Base-by-base conservation (phyloP, 2,797 vertebrate genomes). In the Poecilia wingei region DNA sequence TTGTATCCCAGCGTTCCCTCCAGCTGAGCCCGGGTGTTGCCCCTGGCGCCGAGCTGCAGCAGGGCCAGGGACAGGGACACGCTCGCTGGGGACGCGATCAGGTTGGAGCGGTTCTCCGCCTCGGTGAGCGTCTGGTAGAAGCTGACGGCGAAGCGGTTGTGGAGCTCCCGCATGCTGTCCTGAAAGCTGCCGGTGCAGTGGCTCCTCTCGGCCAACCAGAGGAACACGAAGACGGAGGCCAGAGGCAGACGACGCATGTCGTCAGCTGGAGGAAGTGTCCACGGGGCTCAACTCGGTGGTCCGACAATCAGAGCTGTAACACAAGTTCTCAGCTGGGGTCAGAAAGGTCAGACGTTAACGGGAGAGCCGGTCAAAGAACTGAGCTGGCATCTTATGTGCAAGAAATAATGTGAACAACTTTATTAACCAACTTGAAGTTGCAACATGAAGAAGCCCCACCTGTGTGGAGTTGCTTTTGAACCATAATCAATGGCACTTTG, bases 1-100 rank as follows among this genome's bases (percentile, higher is more conserved):
- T 93, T 96, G 91, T 97, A 98, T 53, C 97, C 97, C 73, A 98
- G 91, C 2, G 91, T 92, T 16, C 87, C 91, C 78, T 95, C 94
- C 88, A 98, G 94, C 88, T 98, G 97, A 0, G 1, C 85, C 70
- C 96, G 90, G 0, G 97, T 98, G 84, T 96, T 96, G 78, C 96
- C 97, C 72, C 91, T 87, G 78, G 97, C 97, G 22, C 97, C 97
- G 0, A 97, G 94, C 90, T 98, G 97, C 90, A 98, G 93, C 85
- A 98, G 93, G 61, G 96, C 96, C 89, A 98, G 92, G 47, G 97
- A 95, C 79, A 94, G 66, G 39, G 96, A 94, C 78, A 97, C 90
- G 0, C 97, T 95, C 41, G 92, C 92, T 0, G 98, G 97, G 0
- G 97, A 98, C 84, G 97, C 49, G 1, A 97, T 94, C 28, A 98